Evolutionary conservation across 2,888 invertebrate species (phyloP).

Genomic region (Pseudococcus jackbeardsleyi): DNA sequence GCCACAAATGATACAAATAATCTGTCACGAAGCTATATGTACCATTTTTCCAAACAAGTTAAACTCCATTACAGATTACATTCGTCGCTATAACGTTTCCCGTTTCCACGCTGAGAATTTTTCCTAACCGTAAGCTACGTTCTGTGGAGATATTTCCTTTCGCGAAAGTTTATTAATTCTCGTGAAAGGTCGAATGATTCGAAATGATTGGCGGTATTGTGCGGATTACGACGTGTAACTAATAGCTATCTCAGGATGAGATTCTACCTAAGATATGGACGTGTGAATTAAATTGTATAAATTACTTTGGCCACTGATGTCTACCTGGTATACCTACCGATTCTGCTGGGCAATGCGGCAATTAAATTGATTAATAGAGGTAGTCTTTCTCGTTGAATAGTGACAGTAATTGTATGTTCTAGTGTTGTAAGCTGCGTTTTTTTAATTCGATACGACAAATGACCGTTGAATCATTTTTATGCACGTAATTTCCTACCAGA

Average conservation of each 20-base stretch:
- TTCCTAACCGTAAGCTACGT: background rate
- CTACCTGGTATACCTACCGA: background rate
- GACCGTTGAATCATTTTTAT: constrained; percentile 7
- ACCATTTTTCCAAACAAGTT: constrained; percentile 58
- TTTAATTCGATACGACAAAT: constrained; percentile 27
- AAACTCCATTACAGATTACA: constrained; percentile 60
- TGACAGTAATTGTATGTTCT: constrained; percentile 24
- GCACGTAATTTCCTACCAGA: background rate
- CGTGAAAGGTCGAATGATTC: constrained; percentile 16
- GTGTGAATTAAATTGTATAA: constrained; percentile 35
- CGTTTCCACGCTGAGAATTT: constrained; percentile 12
- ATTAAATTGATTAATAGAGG: constrained; percentile 31
- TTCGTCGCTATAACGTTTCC: constrained; percentile 1
- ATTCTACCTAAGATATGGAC: constrained; percentile 9
- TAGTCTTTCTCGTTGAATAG: background rate
- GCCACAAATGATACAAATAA: constrained; percentile 63
- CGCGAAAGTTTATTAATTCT: constrained; percentile 29
- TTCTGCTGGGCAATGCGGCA: background rate
- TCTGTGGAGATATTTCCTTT: background rate
- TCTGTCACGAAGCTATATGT: constrained; percentile 57
- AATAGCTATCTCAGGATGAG: background rate
- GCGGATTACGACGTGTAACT: background rate
- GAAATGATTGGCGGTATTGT: constrained; percentile 14
- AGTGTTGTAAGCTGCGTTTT: background rate
- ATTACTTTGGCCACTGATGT: constrained; percentile 20